phyloP scores from a whole-genome alignment of 2,113 vertebrate species.

The Ceuthmochares aereus region DNA sequence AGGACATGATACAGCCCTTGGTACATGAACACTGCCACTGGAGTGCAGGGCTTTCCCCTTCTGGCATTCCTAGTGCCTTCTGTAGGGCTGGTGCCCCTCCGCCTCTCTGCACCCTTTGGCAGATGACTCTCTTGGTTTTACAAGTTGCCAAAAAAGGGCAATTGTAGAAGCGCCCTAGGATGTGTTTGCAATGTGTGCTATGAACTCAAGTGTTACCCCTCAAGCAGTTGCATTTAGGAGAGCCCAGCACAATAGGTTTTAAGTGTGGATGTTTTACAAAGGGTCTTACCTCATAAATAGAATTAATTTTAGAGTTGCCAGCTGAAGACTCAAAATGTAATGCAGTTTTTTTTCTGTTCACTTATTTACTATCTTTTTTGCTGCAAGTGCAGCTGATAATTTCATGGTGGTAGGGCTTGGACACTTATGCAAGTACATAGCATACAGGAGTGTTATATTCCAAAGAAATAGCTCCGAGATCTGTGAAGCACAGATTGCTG shows the following conservation, averaged over 20 bases:
- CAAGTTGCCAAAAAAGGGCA: not conserved
- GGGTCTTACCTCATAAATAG: not conserved
- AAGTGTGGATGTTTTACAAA: not conserved
- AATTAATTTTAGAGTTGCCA: not conserved
- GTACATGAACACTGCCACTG: not conserved
- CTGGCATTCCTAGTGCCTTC: not conserved
- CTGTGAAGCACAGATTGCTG: not conserved
- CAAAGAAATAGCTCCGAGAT: not conserved
- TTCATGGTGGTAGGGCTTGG: not conserved
- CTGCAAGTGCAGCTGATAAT: not conserved
- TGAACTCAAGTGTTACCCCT: not conserved
- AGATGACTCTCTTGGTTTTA: not conserved
- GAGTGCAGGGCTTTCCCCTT: rapidly evolving
- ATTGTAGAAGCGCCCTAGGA: not conserved
- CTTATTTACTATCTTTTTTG: not conserved
- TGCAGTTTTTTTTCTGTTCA: not conserved
- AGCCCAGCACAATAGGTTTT: not conserved
- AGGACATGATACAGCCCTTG: not conserved
- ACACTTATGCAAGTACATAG: not conserved
- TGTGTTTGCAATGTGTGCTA: not conserved
- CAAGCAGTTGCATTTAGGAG: not conserved
- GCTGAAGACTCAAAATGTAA: not conserved
- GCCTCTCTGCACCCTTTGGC: not conserved
- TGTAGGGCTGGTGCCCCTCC: not conserved
- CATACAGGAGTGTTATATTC: not conserved